Evolutionary conservation across 2,797 vertebrate species (phyloP), one percentile per base, ranked within the genome.

Genomic region (Neomorphus geoffroyi): DNA sequence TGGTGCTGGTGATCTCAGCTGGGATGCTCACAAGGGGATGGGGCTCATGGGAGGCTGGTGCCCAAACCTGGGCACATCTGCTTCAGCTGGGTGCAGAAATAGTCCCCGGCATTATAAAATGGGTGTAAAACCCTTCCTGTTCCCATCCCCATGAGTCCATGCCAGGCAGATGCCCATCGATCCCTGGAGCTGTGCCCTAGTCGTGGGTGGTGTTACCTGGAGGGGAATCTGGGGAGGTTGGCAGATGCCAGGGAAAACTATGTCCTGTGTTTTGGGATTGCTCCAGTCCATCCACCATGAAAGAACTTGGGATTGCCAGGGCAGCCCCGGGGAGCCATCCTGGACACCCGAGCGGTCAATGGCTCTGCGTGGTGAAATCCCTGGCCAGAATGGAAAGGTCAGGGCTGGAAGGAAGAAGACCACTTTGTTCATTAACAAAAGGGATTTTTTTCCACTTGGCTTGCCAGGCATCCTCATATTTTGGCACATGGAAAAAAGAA

Each of bases 71-170:
- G 53, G 57, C 72, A 37, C 10, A 4, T 58, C 67, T 88, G 33
- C 23, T n/a, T 39, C 6, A 3, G 22, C 13, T 7, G 3, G 58
- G 18, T 0, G 2, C 45, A 79, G 48, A 78, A 78, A 45, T 9
- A 70, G 18, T 30, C 27, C 33, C 65, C 57, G 54, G 48, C 3
- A 19, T 3, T 12, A n/a, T 27, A 69, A 89, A 71, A 84, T 2
- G 41, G 56, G 9, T 48, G 13, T 15, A 35, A 81, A 46, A 0
- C 2, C 37, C 19, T 58, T 86, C 74, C 35, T 45, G 69, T 60
- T 51, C 56, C 56, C 67, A 73, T 64, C 22, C 28, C 41, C 0
- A 0, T 0, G 0, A 30, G 62, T 1, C 24, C 2, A 4, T 2
- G 6, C 28, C 50, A 45, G 62, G 22, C 2, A 0, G 65, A 13